Base-by-base conservation (phyloP, 2,797 vertebrate genomes). In the Leucoraja ocellata region DNA sequence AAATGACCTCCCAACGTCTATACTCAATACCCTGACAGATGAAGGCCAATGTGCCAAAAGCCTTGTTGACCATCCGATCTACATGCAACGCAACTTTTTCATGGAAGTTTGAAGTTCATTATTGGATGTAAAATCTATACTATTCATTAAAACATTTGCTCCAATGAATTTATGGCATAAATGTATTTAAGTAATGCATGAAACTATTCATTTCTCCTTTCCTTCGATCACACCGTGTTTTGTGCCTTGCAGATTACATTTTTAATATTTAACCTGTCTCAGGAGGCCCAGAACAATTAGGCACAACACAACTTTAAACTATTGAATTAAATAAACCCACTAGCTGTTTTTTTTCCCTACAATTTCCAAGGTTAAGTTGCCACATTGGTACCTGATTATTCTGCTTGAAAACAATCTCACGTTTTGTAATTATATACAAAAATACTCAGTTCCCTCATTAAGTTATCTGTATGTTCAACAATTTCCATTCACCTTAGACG, bases 341-440 rank as follows among this genome's bases (percentile, higher is more conserved):
- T 76, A 28, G 71, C 90, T 54, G 23, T 76, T 90, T 54, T 73
- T 58, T 76, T 25, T 21, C 2, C 2, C 46, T 46, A 46, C 46
- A 46, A 61, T 32, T 65, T 86, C n/a, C 61, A 88, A 36, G 13
- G 71, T 23, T 21, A 54, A 54, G 71, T 71, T 74, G 21, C 7
- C 73, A 74, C 13, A 7, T 39, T 23, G 36, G 8, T 76, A 54
- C 95, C 94, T 94, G 94, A 94, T 95, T 94, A 97, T 95, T 94
- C 63, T 95, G 94, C 93, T 94, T 94, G 94, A 95, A 46, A 95
- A 96, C 94, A 96, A 97, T 97, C 96, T 96, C 96, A 96, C 96
- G 96, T 97, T 96, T 97, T 97, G 96, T 97, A 97, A 97, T 97
- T 96, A 78, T 95, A 96, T 96, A 95, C 95, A 94, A 94, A 95